Percentiles rank a stretch among this genome's conserved stretches.
Conservation (phyloP, 2,888 invertebrate species). For the Dolichopus griseipennis region DNA sequence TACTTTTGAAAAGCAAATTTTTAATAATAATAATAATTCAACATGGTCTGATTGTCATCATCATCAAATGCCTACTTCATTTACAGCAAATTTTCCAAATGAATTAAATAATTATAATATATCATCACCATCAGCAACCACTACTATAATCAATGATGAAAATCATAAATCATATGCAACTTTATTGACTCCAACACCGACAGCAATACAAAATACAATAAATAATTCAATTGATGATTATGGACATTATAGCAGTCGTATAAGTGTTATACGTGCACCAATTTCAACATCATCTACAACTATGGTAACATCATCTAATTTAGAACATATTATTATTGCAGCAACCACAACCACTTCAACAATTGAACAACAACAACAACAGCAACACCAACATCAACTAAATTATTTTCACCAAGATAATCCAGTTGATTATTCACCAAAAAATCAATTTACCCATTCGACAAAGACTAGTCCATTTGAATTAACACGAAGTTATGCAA, state of each 20-base stretch:
- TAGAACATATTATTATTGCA: slow-evolving; percentile 7
- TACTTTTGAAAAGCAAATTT: background rate
- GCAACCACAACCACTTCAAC: slow-evolving; percentile 11
- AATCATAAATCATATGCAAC: slow-evolving; percentile 31
- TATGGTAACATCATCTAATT: background rate
- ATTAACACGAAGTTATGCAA: slow-evolving; percentile 39
- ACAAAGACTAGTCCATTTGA: slow-evolving; percentile 42
- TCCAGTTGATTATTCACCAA: slow-evolving; percentile 42
- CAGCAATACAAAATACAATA: background rate
- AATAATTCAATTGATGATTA: slow-evolving; percentile 29
- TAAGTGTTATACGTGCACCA: slow-evolving; percentile 36
- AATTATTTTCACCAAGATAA: slow-evolving; percentile 33
- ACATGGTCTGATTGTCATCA: background rate
- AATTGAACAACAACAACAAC: slow-evolving; percentile 24
- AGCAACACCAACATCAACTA: slow-evolving; percentile 19
- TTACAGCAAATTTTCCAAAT: slow-evolving; percentile 1
- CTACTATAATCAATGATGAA: slow-evolving; percentile 14
- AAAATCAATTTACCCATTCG: slow-evolving; percentile 41
- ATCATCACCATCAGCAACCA: background rate
- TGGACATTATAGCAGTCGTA: slow-evolving; percentile 35
- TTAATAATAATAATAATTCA: background rate
- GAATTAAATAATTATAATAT: background rate
- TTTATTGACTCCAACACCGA: slow-evolving; percentile 28
- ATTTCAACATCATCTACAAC: slow-evolving; percentile 22
- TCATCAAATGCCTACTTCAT: background rate